Evolutionary conservation across 37 sponge, comb jelly and placozoan genomes (phyloP).

Genomic region (Ianthella basta): DNA sequence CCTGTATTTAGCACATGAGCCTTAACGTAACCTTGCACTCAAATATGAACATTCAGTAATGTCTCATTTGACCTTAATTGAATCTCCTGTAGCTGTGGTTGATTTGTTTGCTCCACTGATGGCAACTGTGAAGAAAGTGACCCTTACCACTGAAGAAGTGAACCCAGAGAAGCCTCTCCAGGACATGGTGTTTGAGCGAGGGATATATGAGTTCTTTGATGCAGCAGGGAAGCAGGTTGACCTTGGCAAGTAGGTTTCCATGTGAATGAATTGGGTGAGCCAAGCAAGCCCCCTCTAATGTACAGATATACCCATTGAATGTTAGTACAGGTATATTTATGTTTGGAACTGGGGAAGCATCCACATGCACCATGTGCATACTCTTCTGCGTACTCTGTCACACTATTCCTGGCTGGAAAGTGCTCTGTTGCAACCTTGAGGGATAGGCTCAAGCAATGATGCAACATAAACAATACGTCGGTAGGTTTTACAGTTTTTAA

Average conservation of each 20-base stretch:
- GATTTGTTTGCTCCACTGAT: slow-evolving; percentile 53
- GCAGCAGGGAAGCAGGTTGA: slow-evolving; percentile 51
- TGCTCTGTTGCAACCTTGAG: too few species aligned
- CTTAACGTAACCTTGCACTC: too few species aligned
- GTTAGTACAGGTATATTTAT: too few species aligned
- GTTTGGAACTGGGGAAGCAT: too few species aligned
- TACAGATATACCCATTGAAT: not conserved
- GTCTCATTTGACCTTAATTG: not conserved
- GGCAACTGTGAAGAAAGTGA: slow-evolving; percentile 31
- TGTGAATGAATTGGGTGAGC: not conserved
- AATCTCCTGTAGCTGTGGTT: slow-evolving; percentile 37
- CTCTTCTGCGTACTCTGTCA: too few species aligned
- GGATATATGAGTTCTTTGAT: slow-evolving; percentile 60
- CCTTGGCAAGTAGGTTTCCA: slow-evolving; percentile 71
- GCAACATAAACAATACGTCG: too few species aligned
- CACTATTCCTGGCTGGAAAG: too few species aligned
- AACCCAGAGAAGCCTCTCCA: slow-evolving; percentile 46
- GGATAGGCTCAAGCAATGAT: too few species aligned
- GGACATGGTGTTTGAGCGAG: slow-evolving; percentile 61
- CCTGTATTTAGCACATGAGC: too few species aligned
- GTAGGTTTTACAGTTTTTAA: too few species aligned
- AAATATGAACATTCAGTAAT: too few species aligned
- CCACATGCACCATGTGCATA: too few species aligned
- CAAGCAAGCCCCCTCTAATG: not conserved
- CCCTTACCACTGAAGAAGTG: slow-evolving; percentile 64